Percentiles rank a stretch among this genome's conserved stretches.
Conservation (phyloP, 1,140 invertebrate genomes). For the Gryllus bimaculatus region DNA sequence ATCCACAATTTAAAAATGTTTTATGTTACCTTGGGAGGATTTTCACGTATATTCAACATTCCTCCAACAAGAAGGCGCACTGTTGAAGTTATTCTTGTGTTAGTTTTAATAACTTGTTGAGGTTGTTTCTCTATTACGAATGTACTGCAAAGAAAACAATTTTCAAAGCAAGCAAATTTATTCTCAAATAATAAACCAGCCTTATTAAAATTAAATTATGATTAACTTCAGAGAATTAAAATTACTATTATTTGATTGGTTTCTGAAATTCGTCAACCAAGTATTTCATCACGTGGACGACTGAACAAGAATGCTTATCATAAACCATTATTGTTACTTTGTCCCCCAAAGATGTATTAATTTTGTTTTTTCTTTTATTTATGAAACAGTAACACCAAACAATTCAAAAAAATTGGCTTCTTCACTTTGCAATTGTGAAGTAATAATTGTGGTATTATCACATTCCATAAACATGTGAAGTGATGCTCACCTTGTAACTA, state of each 20-base stretch:
- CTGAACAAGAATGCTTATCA: not conserved
- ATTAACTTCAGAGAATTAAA: not conserved
- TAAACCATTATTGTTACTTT: no score
- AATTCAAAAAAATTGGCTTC: no score
- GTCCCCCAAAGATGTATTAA: no score
- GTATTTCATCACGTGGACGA: not conserved
- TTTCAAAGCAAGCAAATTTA: not conserved
- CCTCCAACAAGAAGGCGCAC: conserved; percentile 85
- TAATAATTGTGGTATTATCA: no score
- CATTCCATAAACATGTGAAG: no score
- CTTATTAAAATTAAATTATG: not conserved
- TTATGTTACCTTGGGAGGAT: conserved; percentile 60
- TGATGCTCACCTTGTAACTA: conserved; percentile 64
- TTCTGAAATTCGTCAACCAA: not conserved
- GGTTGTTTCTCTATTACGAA: conserved; percentile 97
- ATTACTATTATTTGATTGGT: not conserved
- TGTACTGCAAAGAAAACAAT: conserved; percentile 45
- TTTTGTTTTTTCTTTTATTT: no score
- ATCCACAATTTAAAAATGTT: not conserved
- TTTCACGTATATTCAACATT: conserved; percentile 89
- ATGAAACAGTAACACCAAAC: no score
- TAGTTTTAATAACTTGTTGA: conserved; percentile 97
- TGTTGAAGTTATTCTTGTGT: conserved; percentile 86
- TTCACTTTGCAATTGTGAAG: no score
- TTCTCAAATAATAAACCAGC: not conserved